Conservation (phyloP, 2,113 vertebrate species). For the human (Homo sapiens) region GRCh38 chr2:32687501-32688000, state of each 20-base stretch:
- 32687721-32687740: neutral
- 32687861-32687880: neutral
- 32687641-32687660: neutral
- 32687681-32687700: neutral
- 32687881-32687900: neutral
- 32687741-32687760: neutral
- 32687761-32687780: neutral
- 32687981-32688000: neutral
- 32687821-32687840: neutral
- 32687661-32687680: neutral
- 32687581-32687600: neutral
- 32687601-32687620: neutral
- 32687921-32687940: neutral
- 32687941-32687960: neutral
- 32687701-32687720: neutral
- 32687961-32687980: neutral
- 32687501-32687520: neutral
- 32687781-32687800: neutral
- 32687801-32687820: neutral
- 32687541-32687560: neutral
- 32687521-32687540: neutral
- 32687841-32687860: neutral
- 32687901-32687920: neutral
- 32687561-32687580: neutral
- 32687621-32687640: neutral